Conservation (phyloP, 2,113 vertebrate species). For the Meriones unguiculatus region DNA sequence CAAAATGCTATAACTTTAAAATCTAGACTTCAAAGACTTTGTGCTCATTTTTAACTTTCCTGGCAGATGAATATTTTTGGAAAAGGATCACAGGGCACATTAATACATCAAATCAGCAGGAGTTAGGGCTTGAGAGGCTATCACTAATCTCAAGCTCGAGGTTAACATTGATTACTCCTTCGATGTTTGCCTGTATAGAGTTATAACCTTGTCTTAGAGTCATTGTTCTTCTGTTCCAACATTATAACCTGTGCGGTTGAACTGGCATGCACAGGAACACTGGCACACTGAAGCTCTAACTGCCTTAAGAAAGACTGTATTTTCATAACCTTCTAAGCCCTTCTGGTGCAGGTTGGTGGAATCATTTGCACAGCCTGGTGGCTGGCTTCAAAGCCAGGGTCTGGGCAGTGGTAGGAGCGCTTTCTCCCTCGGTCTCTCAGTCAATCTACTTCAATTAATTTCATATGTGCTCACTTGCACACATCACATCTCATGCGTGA, state of each 20-base stretch:
- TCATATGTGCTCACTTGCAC: conserved; percentile 79
- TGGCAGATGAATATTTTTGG: neutral
- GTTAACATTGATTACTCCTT: neutral
- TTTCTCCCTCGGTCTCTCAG: conserved; percentile 66
- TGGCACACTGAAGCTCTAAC: conserved; percentile 35
- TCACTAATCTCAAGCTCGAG: neutral
- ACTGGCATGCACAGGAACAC: neutral
- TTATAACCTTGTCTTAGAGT: neutral
- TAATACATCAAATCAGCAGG: neutral
- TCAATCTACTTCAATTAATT: conserved; percentile 76
- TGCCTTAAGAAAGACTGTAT: neutral
- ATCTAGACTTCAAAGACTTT: neutral
- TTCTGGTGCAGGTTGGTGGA: conserved; percentile 61
- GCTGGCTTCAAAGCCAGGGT: conserved; percentile 84
- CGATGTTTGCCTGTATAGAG: neutral
- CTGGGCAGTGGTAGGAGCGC: conserved; percentile 65
- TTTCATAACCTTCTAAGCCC: conserved; percentile 82
- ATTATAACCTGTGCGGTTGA: neutral
- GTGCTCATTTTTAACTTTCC: neutral
- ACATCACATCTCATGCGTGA: conserved; percentile 84
- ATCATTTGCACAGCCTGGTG: conserved; percentile 82
- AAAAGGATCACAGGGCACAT: neutral
- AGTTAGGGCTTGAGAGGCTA: neutral
- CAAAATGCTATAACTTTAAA: conserved; percentile 5
- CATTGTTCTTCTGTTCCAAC: neutral